Base-by-base conservation (phyloP, 2,888 invertebrate genomes). In the Epirrhoe tristata region DNA sequence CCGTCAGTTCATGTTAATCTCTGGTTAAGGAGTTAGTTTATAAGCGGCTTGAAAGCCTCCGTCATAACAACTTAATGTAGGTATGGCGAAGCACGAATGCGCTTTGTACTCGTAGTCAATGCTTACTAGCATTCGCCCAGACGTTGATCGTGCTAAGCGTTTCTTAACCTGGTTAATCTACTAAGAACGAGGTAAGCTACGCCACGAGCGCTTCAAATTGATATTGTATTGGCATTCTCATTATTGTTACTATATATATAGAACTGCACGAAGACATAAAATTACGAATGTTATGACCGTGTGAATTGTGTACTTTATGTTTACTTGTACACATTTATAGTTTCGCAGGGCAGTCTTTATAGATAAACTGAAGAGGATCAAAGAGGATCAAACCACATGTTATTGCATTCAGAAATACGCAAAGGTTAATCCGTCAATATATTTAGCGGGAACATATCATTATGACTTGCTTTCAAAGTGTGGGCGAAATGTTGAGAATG, bases 191-290 rank as follows among this genome's bases (percentile, higher is more conserved):
- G 10, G 12, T 4, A 43, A 43, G 43, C 43, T 34, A 34, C 39
- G 7, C 10, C 5, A 46, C 46, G 7, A 46, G 14, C 46, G 46
- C 14, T 46, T 46, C 46, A 46, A 46, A 46, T 46, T 14, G 14
- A 46, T 46, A 60, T 58, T 54, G 64, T 70, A 69, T 63, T 63
- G 62, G 32, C 48, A 63, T 70, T 63, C 63, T 68, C 57, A 51
- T 60, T 64, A 70, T 66, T 71, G 71, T 70, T 67, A 59, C 51
- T 63, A 32, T 53, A 50, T 57, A n/a, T n/a, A n/a, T n/a, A 67
- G 55, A 60, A 32, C 43, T 50, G 59, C 66, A 62, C 55, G 55
- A 56, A 53, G 36, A 55, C 60, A 62, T 65, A 64, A 58, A 70
- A 50, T 6, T 50, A 31, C 51, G 6, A 17, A 31, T 31, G 12